Evolutionary conservation across 2,888 invertebrate species (phyloP).

Genomic region (Phortica okadai): DNA sequence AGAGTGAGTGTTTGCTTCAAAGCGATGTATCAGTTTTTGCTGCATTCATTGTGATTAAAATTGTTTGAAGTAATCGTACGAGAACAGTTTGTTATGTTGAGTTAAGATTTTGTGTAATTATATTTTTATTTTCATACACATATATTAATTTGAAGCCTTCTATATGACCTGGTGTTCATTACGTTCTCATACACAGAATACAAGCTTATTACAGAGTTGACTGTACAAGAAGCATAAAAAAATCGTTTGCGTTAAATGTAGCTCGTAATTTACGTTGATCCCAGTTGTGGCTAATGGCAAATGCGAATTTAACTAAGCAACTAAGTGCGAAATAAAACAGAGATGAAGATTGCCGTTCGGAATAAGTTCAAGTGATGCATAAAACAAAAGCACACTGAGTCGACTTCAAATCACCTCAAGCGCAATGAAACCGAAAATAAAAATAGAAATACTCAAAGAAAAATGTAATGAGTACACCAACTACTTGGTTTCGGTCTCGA

Average conservation of each 20-base stretch:
- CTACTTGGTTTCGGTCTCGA: constrained; percentile 27
- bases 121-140: too few relatives aligned
- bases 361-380: constrained; percentile 27
- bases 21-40: too few relatives aligned
- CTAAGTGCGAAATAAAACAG: constrained; percentile 9
- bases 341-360: constrained; percentile 1
- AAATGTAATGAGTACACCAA: constrained; percentile 54
- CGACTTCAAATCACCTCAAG: constrained; percentile 65
- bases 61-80: too few relatives aligned
- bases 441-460: constrained; percentile 49
- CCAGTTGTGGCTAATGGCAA: constrained; percentile 45
- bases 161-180: too few relatives aligned
- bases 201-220: neutral
- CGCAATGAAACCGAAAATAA: constrained; percentile 60
- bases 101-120: too few relatives aligned
- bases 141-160: too few relatives aligned
- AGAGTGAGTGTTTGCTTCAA: too few relatives aligned
- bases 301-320: constrained; percentile 38
- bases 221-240: neutral
- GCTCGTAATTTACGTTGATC: constrained; percentile 67
- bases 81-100: too few relatives aligned
- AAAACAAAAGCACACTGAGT: constrained; percentile 20
- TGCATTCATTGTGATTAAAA: too few relatives aligned
- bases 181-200: neutral
- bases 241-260: constrained; percentile 56